phyloP scores from a whole-genome alignment of 2,888 invertebrate species.

The Antitype chi region DNA sequence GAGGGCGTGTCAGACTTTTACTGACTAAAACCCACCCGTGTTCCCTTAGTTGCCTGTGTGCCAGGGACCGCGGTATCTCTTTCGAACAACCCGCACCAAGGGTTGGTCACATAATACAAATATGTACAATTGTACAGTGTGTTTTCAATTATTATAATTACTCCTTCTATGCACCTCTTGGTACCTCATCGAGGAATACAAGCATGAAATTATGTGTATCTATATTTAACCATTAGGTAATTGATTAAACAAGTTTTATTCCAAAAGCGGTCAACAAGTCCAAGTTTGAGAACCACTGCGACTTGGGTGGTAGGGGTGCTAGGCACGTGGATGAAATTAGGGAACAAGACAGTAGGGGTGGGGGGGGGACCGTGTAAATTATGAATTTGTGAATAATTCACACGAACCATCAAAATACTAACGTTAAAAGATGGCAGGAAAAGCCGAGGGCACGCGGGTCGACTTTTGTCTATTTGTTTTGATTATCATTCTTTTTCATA shows the following conservation, averaged over 20 bases:
- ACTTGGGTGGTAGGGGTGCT: constrained; percentile 10
- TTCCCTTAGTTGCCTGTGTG: too few relatives aligned
- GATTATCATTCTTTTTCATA: constrained; percentile 1
- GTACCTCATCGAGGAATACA: not conserved
- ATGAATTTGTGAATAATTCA: constrained; percentile 83
- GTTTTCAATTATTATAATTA: too few relatives aligned
- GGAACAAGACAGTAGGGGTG: constrained; percentile 1
- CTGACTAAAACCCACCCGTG: too few relatives aligned
- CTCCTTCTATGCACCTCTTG: too few relatives aligned
- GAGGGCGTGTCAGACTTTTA: too few relatives aligned
- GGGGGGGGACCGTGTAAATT: constrained; percentile 69
- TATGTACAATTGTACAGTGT: too few relatives aligned
- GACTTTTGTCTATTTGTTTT: constrained; percentile 4
- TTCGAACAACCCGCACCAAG: too few relatives aligned
- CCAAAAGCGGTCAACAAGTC: not conserved
- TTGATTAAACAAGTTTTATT: not conserved
- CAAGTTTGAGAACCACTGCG: constrained; percentile 51
- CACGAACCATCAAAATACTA: constrained; percentile 79
- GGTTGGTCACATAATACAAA: too few relatives aligned
- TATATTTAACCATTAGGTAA: not conserved
- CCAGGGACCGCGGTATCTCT: too few relatives aligned
- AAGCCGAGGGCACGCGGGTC: constrained; percentile 18
- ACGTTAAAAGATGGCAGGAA: constrained; percentile 73
- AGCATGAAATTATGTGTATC: not conserved
- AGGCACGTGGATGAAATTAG: constrained; percentile 22